A percentile compares a stretch with the other conserved stretches of the same genome.
Conservation (phyloP, 1,140 invertebrate species). For the Drosophila neocordata region DNA sequence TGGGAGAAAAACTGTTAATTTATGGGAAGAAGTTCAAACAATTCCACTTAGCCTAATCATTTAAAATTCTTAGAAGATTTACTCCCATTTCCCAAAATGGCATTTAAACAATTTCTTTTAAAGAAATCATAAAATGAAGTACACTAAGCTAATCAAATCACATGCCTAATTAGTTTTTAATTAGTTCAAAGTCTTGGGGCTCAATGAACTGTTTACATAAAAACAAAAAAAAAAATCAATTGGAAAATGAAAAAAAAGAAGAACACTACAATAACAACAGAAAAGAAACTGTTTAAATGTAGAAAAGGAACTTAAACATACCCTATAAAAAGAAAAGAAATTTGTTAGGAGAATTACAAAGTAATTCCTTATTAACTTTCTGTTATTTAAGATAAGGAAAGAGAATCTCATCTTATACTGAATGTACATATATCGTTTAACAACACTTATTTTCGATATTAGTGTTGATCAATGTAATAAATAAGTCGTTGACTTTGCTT, state of each 20-base stretch:
- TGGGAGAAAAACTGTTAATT: neutral
- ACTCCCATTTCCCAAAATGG: neutral
- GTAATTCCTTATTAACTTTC: no score
- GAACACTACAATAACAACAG: conserved; percentile 14
- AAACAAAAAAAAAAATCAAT: conserved; percentile 50
- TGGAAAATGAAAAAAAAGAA: conserved; percentile 25
- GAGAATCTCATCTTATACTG: no score
- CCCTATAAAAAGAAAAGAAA: neutral
- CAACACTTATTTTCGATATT: no score
- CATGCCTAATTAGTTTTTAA: conserved; percentile 62
- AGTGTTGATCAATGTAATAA: no score
- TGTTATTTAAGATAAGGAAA: no score
- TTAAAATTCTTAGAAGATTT: conserved; percentile 19
- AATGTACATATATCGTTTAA: no score
- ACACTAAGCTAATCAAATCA: conserved; percentile 48
- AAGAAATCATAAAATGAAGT: conserved; percentile 8
- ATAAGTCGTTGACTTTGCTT: no score
- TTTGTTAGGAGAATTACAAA: neutral
- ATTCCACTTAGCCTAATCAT: conserved; percentile 7
- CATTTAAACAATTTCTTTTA: conserved; percentile 8
- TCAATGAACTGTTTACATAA: conserved; percentile 65
- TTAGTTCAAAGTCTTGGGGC: conserved; percentile 41
- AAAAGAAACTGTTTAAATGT: neutral
- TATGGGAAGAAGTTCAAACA: neutral
- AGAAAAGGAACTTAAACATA: neutral